Evolutionary conservation across 2,113 vertebrate genomes (phyloP).

Genomic region (Cettia cetti): DNA sequence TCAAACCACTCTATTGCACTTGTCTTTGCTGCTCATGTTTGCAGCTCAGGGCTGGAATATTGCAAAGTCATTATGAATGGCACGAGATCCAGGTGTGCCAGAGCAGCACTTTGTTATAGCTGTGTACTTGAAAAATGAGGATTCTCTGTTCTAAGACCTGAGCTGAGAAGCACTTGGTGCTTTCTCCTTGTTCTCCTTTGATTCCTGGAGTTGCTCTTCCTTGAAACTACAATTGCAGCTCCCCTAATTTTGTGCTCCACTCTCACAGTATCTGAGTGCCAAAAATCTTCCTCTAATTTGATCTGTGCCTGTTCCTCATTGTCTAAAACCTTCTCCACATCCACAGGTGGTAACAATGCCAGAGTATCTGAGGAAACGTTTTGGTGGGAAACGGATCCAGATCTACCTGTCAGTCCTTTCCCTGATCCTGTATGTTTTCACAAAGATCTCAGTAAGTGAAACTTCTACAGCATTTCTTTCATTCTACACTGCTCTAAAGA

Average conservation of each 20-base stretch:
- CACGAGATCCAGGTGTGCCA: background rate
- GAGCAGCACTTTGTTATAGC: background rate
- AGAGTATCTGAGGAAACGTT: conserved; percentile 91
- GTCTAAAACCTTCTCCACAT: background rate
- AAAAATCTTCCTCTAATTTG: background rate
- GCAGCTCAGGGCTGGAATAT: background rate
- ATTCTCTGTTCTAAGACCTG: background rate
- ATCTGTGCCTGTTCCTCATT: background rate
- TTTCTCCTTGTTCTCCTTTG: background rate
- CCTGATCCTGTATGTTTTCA: conserved; percentile 88
- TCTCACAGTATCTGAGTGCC: background rate
- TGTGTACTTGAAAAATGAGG: background rate
- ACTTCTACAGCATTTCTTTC: background rate
- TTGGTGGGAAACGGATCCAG: conserved; percentile 91
- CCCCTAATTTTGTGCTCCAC: background rate
- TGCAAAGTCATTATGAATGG: background rate
- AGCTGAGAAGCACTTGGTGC: background rate
- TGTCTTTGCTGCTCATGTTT: background rate
- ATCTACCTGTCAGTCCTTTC: conserved; percentile 92
- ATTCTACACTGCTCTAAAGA: background rate
- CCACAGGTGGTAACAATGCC: conserved; percentile 94
- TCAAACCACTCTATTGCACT: background rate
- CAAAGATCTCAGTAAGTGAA: conserved; percentile 95
- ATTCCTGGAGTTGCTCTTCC: background rate
- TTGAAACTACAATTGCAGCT: background rate